Evolutionary conservation across 2,113 vertebrate genomes (phyloP), one percentile per base, ranked within the genome.

Genomic region (Gobiocypris rarus): DNA sequence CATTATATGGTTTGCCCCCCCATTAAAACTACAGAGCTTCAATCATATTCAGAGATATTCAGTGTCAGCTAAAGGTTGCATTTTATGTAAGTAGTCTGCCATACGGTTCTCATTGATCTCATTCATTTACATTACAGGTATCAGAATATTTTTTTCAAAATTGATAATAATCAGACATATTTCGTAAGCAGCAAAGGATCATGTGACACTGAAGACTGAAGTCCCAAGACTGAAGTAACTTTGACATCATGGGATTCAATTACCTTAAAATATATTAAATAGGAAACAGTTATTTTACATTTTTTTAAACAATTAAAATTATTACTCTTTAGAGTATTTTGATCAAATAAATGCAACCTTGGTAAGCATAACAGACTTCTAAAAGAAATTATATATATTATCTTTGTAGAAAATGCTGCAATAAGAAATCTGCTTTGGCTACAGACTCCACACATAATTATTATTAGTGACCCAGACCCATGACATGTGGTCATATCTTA

Each of bases 401-500:
- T n/a, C n/a, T n/a, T n/a, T n/a, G n/a, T n/a, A n/a, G n/a, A n/a
- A n/a, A n/a, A n/a, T n/a, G n/a, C n/a, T n/a, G n/a, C n/a, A n/a
- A n/a, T 54, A 3, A 34, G 4, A 54, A 22, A 28, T 22, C 65
- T 26, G 4, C 26, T 80, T 31, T 80, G 77, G 59, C 77, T 31
- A 7, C 9, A 80, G 24, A 67, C 11, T 69, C 4, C 43, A 67
- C 38, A 56, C 9, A 76, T 14, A 75, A 67, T 65, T 81, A 75
- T 69, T 4, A 75, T 69, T 2, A 22, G 22, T 34, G 34, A 11
- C 52, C 38, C 78, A 63, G 75, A 4, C 26, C 10, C 17, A 28
- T 65, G 45, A 85, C 79, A 50, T 75, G 28, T 31, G 75, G 75
- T 83, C 76, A 77, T 65, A 76, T 83, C 76, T 87, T 77, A 85